phyloP scores from a whole-genome alignment of 1,140 invertebrate species.

The Laupala kohalensis region DNA sequence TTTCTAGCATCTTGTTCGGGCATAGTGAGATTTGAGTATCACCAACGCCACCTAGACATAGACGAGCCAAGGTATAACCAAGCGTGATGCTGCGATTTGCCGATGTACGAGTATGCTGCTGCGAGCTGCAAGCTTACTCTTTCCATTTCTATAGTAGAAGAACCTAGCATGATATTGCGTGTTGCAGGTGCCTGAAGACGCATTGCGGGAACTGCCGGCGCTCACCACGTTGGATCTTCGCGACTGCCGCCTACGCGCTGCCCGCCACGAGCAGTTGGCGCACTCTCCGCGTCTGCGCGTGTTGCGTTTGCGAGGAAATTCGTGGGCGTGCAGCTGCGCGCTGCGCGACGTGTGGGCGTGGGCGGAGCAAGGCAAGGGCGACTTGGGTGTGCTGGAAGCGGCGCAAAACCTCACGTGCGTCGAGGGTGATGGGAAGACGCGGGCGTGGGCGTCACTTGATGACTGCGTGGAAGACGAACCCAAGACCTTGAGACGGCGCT shows the following conservation, averaged over 20 bases:
- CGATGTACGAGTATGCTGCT: too few relatives aligned
- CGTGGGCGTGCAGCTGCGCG: constrained; percentile 53
- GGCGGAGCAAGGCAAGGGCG: constrained; percentile 47
- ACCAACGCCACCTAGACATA: too few relatives aligned
- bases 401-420: constrained; percentile 37
- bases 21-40: too few relatives aligned
- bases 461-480: too few relatives aligned
- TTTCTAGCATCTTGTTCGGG: too few relatives aligned
- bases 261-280: constrained; percentile 23
- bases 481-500: too few relatives aligned
- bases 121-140: too few relatives aligned
- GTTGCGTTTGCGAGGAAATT: constrained; percentile 50
- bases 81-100: too few relatives aligned
- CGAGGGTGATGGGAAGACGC: constrained; percentile 34
- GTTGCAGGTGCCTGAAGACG: background rate
- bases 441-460: constrained; percentile 48
- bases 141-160: too few relatives aligned
- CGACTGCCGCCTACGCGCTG: background rate
- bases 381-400: constrained; percentile 25
- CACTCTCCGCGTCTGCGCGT: constrained; percentile 38
- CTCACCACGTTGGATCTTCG: background rate
- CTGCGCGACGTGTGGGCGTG: constrained; percentile 57
- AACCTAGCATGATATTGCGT: too few relatives aligned
- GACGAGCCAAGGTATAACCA: too few relatives aligned
- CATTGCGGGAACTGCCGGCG: background rate